Conservation (phyloP, 1,140 invertebrate genomes). For the Lepidurus arcticus region DNA sequence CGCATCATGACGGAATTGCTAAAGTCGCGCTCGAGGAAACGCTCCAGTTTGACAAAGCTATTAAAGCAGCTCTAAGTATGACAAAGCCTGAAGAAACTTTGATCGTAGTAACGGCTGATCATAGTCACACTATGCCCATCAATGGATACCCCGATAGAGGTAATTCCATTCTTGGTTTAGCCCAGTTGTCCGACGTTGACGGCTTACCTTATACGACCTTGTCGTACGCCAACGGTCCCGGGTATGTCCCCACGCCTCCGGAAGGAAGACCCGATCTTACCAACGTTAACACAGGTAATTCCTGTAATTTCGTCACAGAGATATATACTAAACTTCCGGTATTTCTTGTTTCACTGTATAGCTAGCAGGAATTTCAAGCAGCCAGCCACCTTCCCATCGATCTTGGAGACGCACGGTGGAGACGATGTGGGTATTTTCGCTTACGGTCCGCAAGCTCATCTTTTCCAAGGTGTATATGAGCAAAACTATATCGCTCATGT, state of each 20-base stretch:
- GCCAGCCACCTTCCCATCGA: constrained; percentile 49
- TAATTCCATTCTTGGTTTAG: constrained; percentile 47
- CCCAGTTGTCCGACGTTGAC: constrained; percentile 62
- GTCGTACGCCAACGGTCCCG: constrained; percentile 73
- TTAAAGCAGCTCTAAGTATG: constrained; percentile 38
- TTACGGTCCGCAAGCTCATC: constrained; percentile 56
- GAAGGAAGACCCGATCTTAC: constrained; percentile 42
- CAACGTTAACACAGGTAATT: constrained; percentile 44
- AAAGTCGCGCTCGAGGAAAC: constrained; percentile 40
- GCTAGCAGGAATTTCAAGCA: constrained; percentile 40
- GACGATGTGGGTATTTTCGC: constrained; percentile 63
- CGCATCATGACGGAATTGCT: constrained; percentile 60
- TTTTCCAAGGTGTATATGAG: constrained; percentile 59
- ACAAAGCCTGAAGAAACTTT: constrained; percentile 42
- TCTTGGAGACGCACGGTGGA: constrained; percentile 59
- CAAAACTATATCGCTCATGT: constrained; percentile 58
- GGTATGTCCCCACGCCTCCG: constrained; percentile 47
- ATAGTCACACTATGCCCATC: constrained; percentile 41
- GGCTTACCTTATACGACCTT: constrained; percentile 69
- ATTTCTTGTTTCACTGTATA: constrained; percentile 16
- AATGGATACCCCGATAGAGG: constrained; percentile 41
- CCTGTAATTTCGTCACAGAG: no score
- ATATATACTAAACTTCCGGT: background rate
- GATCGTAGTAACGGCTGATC: constrained; percentile 45
- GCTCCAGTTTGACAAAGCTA: constrained; percentile 39